Conservation (phyloP, 2,113 vertebrate genomes). For the Python bivittatus region DNA sequence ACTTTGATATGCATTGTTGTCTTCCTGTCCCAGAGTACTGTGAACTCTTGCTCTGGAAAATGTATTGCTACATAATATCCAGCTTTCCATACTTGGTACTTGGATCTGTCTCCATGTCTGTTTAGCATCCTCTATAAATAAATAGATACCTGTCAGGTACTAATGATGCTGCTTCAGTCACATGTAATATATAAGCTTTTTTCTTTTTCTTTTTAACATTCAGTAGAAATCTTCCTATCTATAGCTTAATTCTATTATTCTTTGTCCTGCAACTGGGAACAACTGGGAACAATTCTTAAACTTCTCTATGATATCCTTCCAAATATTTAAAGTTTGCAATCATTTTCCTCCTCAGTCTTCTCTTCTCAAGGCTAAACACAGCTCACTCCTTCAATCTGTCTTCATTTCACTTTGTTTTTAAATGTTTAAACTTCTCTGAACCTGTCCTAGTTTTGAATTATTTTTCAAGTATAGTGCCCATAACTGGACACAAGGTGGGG, state of each 20-base stretch:
- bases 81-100: constrained; percentile 91
- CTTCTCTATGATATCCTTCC: background rate
- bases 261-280: background rate
- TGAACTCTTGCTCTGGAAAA: constrained; percentile 89
- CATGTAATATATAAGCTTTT: background rate
- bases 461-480: background rate
- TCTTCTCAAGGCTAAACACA: background rate
- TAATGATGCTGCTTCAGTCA: background rate
- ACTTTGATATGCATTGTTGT: constrained; percentile 94
- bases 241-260: background rate
- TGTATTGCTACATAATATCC: constrained; percentile 91
- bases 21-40: constrained; percentile 94
- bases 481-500: background rate
- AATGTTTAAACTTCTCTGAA: background rate
- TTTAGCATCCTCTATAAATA: constrained; percentile 63
- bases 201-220: background rate
- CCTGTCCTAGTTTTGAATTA: background rate
- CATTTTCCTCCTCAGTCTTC: background rate
- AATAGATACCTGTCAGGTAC: constrained; percentile 38
- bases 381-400: background rate
- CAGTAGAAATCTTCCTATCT: background rate
- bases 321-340: background rate
- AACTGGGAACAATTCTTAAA: background rate
- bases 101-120: constrained; percentile 73
- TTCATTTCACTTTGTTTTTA: background rate